These are phyloP conservation scores for Balaenoptera acutorostrata DNA, from an alignment of 2,113 vertebrate genomes.

Conservation along the genomic window DNA sequence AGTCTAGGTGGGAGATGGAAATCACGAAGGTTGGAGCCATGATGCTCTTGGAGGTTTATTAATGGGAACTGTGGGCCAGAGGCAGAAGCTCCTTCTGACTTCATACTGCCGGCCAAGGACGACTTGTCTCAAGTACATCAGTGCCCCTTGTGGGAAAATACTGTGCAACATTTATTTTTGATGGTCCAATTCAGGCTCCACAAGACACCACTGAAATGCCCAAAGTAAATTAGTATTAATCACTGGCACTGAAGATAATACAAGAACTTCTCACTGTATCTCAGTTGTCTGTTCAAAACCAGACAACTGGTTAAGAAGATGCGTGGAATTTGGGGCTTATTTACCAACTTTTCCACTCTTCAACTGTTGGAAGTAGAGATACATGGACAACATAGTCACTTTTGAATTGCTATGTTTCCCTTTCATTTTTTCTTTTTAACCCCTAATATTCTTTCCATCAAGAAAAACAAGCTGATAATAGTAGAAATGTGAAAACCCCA, in stretches of 20 bases:
- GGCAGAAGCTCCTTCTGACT: background rate
- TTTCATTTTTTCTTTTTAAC: background rate
- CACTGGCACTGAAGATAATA: background rate
- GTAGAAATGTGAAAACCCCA: background rate
- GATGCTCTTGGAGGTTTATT: background rate
- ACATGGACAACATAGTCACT: background rate
- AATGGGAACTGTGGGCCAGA: background rate
- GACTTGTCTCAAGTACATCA: background rate
- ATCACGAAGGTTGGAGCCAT: background rate
- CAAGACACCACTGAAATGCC: background rate
- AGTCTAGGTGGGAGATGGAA: background rate
- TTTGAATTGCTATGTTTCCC: background rate
- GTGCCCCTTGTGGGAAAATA: background rate
- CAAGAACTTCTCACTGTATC: fast-evolving
- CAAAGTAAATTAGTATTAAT: background rate
- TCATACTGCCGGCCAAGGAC: background rate
- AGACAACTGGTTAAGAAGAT: background rate
- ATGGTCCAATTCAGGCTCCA: background rate
- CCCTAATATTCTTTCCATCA: slow-evolving; percentile 9
- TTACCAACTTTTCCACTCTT: background rate
- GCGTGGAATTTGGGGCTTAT: background rate
- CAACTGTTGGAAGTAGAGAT: background rate
- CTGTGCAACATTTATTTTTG: background rate
- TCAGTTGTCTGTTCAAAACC: background rate
- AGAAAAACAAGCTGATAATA: background rate